phyloP scores from a whole-genome alignment of 2,888 invertebrate genomes.

The Tenthredo notha region DNA sequence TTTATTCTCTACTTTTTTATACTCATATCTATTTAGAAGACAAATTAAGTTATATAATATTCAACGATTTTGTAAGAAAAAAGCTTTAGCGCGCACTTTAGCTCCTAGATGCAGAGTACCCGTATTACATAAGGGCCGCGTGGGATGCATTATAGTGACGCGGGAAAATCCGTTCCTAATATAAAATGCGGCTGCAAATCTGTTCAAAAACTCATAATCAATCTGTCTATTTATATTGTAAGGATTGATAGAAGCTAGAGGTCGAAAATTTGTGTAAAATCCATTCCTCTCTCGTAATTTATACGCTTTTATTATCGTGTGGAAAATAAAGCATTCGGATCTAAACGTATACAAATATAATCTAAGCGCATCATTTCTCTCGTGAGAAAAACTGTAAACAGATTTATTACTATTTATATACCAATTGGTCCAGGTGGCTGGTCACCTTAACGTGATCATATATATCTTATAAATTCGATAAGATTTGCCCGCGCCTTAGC shows the following conservation, averaged over 20 bases:
- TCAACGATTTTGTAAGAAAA: not conserved
- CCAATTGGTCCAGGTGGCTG: slow-evolving; percentile 29
- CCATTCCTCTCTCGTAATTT: not conserved
- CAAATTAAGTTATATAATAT: slow-evolving; percentile 44
- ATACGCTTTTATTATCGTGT: not conserved
- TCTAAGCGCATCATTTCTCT: not conserved
- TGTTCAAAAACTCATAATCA: not conserved
- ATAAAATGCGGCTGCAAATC: not conserved
- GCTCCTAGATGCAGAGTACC: slow-evolving; percentile 44
- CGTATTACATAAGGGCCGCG: slow-evolving; percentile 62
- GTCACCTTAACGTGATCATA: slow-evolving; percentile 2
- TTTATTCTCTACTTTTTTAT: not conserved
- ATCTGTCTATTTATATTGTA: not conserved
- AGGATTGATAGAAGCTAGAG: not conserved
- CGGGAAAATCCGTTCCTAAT: slow-evolving; percentile 19
- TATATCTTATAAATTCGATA: slow-evolving; percentile 49
- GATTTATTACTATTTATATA: not conserved
- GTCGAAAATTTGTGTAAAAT: not conserved
- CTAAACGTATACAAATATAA: not conserved
- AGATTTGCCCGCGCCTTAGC: slow-evolving; percentile 45
- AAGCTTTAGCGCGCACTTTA: slow-evolving; percentile 8
- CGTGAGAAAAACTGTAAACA: not conserved
- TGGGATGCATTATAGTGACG: slow-evolving; percentile 57
- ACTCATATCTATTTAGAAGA: not conserved
- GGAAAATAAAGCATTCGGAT: not conserved